Evolutionary conservation across 2,113 vertebrate species (phyloP), one percentile per base, ranked within the genome.

Genomic region (Pogona vitticeps): DNA sequence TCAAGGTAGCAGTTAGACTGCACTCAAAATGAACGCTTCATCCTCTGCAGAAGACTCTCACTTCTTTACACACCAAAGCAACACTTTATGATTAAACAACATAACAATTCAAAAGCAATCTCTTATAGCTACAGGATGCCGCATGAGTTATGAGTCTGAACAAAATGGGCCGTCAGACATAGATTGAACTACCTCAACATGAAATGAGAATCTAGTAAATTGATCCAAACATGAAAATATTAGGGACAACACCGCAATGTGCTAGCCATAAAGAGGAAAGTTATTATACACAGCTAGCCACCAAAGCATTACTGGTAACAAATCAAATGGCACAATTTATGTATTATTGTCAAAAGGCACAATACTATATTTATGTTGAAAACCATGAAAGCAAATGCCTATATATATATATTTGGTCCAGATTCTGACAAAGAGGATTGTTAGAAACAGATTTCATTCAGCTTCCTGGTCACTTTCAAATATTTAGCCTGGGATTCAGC

Each of bases 61-160:
- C 95, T 92, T 93, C 40, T 67, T 88, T 93, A 92, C 91, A 90
- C 94, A 95, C 92, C 93, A 96, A 96, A 96, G 92, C 94, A 95
- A 94, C 93, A 94, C 93, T 96, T 95, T 94, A 95, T 93, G 93
- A 92, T 95, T 96, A 95, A 96, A 93, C 95, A 94, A 95, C 93
- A 87, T 84, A 92, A 94, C 95, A 93, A 93, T 94, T 95, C 94
- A 94, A 95, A 96, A 96, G 92, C 93, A 96, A 96, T 94, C 93
- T 95, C 88, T 93, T 86, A 28, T 91, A 95, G 95, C 95, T 95
- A 94, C 93, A 94, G 94, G 90, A 95, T 93, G 91, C 91, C 95
- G 93, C 90, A 93, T 21, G 81, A 96, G 94, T 90, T 92, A 92
- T 94, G 85, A 89, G 92, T 84, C 91, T 91, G 92, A 92, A 86